Percentiles rank a stretch among this genome's conserved stretches.
Evolutionary conservation across 1,140 invertebrate species (phyloP).

Genomic region (Melitaea cinxia): DNA sequence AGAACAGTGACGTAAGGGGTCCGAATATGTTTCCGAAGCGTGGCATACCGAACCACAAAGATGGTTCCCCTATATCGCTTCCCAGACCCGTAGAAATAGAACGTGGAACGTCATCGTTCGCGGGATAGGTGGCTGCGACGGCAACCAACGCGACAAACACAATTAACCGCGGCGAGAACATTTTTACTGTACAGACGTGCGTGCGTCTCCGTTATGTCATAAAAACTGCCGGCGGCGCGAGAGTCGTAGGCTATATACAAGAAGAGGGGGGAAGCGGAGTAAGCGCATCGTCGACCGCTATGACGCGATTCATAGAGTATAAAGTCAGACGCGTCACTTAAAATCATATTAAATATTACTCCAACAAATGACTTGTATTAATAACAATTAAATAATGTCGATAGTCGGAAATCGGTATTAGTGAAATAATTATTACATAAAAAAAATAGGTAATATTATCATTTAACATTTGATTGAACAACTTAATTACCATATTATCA

Average conservation of each 20-base stretch:
- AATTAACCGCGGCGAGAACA: slow-evolving; percentile 64
- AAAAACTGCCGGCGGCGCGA: slow-evolving; percentile 66
- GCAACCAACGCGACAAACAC: slow-evolving; percentile 55
- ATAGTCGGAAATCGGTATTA: too few species aligned
- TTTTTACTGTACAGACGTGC: slow-evolving; percentile 53
- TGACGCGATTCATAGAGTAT: slow-evolving; percentile 42
- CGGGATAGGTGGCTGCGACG: slow-evolving; percentile 54
- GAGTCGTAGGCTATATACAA: slow-evolving; percentile 70
- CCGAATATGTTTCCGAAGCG: slow-evolving; percentile 62
- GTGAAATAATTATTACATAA: too few species aligned
- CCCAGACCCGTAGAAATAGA: slow-evolving; percentile 58
- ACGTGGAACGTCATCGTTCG: slow-evolving; percentile 45
- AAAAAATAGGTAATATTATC: too few species aligned
- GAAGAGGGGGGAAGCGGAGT: slow-evolving; percentile 55
- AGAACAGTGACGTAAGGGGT: slow-evolving; percentile 64
- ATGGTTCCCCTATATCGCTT: slow-evolving; percentile 55
- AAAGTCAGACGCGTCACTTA: slow-evolving; percentile 13
- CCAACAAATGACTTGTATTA: too few species aligned
- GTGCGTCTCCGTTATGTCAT: slow-evolving; percentile 45
- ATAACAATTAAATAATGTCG: too few species aligned
- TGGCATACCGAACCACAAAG: slow-evolving; percentile 66
- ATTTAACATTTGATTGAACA: too few species aligned
- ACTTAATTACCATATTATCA: too few species aligned
- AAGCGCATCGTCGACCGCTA: slow-evolving; percentile 59
- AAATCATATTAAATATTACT: neutral